These are phyloP conservation scores for Cerastis leucographa DNA, from an alignment of 2,888 invertebrate species.

Conservation along the genomic window DNA sequence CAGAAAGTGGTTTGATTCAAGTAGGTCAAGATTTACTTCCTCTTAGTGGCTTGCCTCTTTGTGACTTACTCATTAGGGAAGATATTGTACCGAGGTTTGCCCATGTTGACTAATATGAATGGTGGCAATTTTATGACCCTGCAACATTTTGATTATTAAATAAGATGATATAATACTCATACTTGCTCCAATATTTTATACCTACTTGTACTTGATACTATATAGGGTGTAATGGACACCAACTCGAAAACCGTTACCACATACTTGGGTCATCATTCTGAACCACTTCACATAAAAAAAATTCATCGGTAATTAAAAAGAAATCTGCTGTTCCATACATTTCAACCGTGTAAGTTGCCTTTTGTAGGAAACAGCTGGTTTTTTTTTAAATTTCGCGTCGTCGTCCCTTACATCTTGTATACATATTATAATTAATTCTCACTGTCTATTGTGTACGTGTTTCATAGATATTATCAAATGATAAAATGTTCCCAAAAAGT, in stretches of 20 bases:
- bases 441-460: conserved; percentile 69
- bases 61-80: conserved; percentile 94
- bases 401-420: too few species aligned
- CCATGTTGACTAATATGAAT: conserved; percentile 92
- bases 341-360: too few species aligned
- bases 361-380: too few species aligned
- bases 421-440: conserved; percentile 44
- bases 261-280: too few species aligned
- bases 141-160: conserved; percentile 54
- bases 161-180: conserved; percentile 53
- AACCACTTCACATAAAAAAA: too few species aligned
- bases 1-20: conserved; percentile 91
- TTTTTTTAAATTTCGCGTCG: too few species aligned
- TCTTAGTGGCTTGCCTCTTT: conserved; percentile 92
- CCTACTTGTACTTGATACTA: conserved; percentile 40
- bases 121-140: conserved; percentile 20
- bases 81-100: conserved; percentile 94
- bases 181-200: conserved; percentile 67
- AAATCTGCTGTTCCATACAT: too few species aligned
- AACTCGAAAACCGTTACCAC: too few species aligned
- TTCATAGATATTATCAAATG: conserved; percentile 48
- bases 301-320: too few species aligned
- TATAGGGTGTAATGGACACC: too few species aligned
- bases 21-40: conserved; percentile 93
- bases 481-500: conserved; percentile 18